phyloP scores from a whole-genome alignment of 2,888 invertebrate genomes.

The Heliconius hortense region DNA sequence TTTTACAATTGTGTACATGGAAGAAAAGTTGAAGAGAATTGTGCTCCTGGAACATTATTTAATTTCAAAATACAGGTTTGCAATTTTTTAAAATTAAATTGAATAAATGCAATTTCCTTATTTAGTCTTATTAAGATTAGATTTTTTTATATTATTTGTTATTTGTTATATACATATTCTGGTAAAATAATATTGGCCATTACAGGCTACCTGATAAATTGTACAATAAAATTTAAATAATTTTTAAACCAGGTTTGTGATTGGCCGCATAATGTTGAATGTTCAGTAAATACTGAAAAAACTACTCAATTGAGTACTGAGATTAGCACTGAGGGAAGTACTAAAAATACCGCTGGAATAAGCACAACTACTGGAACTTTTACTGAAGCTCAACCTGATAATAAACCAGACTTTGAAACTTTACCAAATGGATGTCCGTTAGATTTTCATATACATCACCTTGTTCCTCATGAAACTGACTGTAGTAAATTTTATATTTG shows the following conservation, averaged over 20 bases:
- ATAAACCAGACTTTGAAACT: not conserved
- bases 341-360: not conserved
- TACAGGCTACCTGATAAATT: not conserved
- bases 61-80: slow-evolving; percentile 54
- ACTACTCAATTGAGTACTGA: not conserved
- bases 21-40: slow-evolving; percentile 47
- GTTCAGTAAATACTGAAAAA: slow-evolving; percentile 1
- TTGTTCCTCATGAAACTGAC: slow-evolving; percentile 54
- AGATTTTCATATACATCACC: slow-evolving; percentile 39
- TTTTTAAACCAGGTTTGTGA: not conserved
- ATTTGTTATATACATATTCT: not conserved
- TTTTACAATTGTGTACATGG: slow-evolving; percentile 63
- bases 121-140: no score
- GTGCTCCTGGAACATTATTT: slow-evolving; percentile 53
- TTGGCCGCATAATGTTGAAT: slow-evolving; percentile 12
- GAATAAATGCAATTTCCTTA: no score
- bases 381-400: not conserved
- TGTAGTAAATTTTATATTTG: slow-evolving; percentile 68
- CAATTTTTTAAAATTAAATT: not conserved
- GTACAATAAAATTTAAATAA: not conserved
- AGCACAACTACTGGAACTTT: not conserved
- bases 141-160: not conserved
- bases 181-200: not conserved
- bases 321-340: not conserved
- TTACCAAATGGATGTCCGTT: slow-evolving; percentile 37